These are phyloP conservation scores for Coccyzus lansbergi DNA, from an alignment of 2,797 vertebrate genomes.

Conservation along the genomic window DNA sequence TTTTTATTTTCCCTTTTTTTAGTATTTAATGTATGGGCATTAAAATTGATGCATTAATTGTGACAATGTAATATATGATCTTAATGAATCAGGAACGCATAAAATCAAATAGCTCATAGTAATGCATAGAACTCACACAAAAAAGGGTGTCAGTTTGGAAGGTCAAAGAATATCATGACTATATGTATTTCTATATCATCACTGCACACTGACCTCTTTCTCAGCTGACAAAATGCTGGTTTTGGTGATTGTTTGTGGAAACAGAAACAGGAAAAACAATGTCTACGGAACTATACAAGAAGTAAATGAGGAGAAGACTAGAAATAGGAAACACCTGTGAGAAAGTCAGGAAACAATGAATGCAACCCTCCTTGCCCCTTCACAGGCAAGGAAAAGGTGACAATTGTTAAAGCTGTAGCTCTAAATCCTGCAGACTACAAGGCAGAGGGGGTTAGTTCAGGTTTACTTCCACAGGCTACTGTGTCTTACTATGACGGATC, in stretches of 20 bases:
- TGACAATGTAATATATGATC: background rate
- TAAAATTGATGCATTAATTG: slow-evolving; percentile 1
- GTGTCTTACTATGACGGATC: background rate
- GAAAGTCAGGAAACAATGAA: slow-evolving; percentile 1
- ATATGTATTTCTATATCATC: background rate
- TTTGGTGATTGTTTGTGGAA: background rate
- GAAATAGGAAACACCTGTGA: slow-evolving; percentile 21
- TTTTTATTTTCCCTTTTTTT: background rate
- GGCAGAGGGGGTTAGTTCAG: background rate
- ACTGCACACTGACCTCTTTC: background rate
- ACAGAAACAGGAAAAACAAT: background rate
- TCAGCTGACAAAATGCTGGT: background rate
- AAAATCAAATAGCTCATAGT: background rate
- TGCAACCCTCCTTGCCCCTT: background rate
- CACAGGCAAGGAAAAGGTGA: background rate
- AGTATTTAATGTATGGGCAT: background rate
- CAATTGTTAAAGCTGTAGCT: background rate
- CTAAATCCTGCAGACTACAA: background rate
- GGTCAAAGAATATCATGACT: background rate
- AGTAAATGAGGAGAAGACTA: background rate
- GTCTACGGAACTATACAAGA: background rate
- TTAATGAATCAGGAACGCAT: background rate
- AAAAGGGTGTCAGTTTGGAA: background rate
- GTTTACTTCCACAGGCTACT: background rate
- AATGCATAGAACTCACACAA: background rate